phyloP scores from a whole-genome alignment of 2,797 vertebrate genomes.

The Okamejei kenojei region DNA sequence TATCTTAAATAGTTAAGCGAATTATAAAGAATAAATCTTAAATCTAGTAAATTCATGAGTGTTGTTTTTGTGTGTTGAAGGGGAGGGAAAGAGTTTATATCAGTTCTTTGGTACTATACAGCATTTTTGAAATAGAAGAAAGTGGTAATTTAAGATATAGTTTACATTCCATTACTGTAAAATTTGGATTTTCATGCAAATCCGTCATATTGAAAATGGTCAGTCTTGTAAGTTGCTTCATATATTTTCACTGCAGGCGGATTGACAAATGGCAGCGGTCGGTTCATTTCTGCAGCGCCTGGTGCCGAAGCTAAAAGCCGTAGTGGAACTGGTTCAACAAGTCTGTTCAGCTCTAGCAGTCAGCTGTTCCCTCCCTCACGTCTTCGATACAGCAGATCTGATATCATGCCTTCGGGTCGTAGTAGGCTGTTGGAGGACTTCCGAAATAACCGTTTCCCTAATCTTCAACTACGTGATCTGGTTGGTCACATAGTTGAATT shows the following conservation, averaged over 20 bases:
- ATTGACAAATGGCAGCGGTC: constrained; percentile 91
- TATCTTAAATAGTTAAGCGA: too few species aligned
- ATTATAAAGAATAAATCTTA: neutral
- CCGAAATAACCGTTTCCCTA: constrained; percentile 95
- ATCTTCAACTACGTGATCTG: constrained; percentile 89
- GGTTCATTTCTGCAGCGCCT: constrained; percentile 92
- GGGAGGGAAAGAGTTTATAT: too few species aligned
- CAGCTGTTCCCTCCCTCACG: constrained; percentile 91
- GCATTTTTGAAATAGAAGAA: neutral
- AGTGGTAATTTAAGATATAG: neutral
- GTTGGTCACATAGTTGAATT: constrained; percentile 97
- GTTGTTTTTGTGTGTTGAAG: neutral
- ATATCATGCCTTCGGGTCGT: constrained; percentile 92
- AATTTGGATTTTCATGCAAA: neutral
- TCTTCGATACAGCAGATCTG: constrained; percentile 86
- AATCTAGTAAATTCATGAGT: neutral
- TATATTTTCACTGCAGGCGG: constrained; percentile 71
- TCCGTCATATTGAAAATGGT: neutral
- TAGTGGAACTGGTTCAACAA: constrained; percentile 78
- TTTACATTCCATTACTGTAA: neutral
- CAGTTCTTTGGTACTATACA: neutral
- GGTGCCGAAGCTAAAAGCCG: constrained; percentile 94
- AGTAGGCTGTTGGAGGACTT: constrained; percentile 92
- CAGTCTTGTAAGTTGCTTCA: neutral
- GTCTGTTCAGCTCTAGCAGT: constrained; percentile 92